These are phyloP conservation scores for Enhydra lutris DNA, from an alignment of 2,113 vertebrate genomes.

Conservation along the genomic window DNA sequence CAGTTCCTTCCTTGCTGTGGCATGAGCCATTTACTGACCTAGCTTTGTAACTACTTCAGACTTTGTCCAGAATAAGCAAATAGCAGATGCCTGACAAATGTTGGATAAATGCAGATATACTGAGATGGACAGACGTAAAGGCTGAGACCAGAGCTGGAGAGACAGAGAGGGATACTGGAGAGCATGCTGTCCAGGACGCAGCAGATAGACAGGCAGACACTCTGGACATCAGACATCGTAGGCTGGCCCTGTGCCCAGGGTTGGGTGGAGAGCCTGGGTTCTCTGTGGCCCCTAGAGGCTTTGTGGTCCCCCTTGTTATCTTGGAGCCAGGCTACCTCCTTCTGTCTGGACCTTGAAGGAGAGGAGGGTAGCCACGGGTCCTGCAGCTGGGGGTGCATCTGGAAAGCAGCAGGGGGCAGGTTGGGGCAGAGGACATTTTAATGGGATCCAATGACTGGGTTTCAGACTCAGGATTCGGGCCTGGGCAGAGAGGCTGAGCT, in stretches of 20 bases:
- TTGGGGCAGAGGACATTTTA: not conserved
- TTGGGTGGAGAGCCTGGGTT: not conserved
- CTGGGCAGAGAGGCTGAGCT: conserved; percentile 1
- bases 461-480: not conserved
- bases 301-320: not conserved
- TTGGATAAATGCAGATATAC: not conserved
- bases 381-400: not conserved
- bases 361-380: not conserved
- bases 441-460: not conserved
- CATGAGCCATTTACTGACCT: not conserved
- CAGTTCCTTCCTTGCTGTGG: not conserved
- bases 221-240: accelerated
- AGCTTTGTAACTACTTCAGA: not conserved
- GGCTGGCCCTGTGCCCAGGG: not conserved
- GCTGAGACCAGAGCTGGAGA: not conserved
- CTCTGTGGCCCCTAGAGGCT: not conserved
- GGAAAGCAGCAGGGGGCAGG: not conserved
- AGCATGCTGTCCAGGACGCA: not conserved
- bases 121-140: not conserved
- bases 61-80: not conserved
- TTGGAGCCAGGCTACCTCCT: not conserved
- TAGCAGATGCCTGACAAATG: not conserved
- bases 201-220: accelerated
- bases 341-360: not conserved
- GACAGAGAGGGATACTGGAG: not conserved